Base-by-base conservation (phyloP, 2,113 vertebrate species). In the Patagioenas fasciata region DNA sequence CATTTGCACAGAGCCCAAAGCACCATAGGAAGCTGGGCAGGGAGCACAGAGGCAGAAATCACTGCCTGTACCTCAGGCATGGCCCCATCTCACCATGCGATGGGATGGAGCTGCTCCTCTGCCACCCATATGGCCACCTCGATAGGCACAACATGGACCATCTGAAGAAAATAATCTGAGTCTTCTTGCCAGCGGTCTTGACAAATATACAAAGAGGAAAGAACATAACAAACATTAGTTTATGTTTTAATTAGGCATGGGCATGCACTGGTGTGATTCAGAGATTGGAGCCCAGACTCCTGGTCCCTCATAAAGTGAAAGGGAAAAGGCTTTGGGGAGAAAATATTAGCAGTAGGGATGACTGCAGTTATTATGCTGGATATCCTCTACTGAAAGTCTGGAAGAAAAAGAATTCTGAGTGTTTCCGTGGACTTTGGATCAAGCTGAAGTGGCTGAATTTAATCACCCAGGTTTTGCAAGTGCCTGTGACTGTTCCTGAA, bases 1-100 rank as follows among this genome's bases (percentile, higher is more conserved):
- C 11, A 0, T 12, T 42, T 62, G 32, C 21, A 13, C 38, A n/a
- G 58, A 62, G 42, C 53, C 51, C 42, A 11, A 5, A 24, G 20
- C 24, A 1, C 8, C 4, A 0, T 2, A 48, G 40, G n/a, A 24
- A 65, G 36, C 1, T 15, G 70, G 32, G 10, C 50, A 36, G 25
- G n/a, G 18, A 72, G 32, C 31, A 50, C 24, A 24, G 28, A 67
- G 62, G 25, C 34, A 65, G 29, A 71, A 50, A 29, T 11, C 23
- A 13, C 18, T 17, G 40, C 44, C 44, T 0, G 0, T 31, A 53
- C 38, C 29, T 54, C 3, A 3, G n/a, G 14, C 4, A 7, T 6
- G 36, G 31, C 62, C 44, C 24, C 10, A 6, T 42, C 15, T 40
- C 1, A 1, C 28, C 56, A 7, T 0, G 3, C 2, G 0, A 12